Conservation (phyloP, 2,113 vertebrate genomes). For the Ginglymostoma cirratum region DNA sequence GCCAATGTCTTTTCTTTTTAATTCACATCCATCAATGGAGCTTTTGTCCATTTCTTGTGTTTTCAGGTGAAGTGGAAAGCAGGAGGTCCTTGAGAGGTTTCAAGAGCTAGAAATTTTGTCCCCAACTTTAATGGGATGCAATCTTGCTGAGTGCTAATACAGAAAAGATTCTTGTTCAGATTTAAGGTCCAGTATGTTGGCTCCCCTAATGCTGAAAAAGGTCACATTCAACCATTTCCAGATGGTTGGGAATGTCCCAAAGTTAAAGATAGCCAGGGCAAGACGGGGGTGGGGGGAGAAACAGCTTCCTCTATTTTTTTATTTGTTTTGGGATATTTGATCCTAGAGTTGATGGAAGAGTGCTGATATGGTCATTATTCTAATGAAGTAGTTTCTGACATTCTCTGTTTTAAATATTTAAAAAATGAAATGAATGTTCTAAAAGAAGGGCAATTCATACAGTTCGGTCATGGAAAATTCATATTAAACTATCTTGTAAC, state of each 20-base stretch:
- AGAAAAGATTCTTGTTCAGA: neutral
- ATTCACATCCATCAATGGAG: neutral
- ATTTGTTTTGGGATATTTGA: constrained; percentile 13
- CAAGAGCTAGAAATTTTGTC: neutral
- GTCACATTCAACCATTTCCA: constrained; percentile 26
- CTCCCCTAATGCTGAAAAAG: neutral
- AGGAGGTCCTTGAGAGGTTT: neutral
- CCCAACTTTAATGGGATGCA: neutral
- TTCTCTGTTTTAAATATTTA: neutral
- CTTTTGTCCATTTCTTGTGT: neutral
- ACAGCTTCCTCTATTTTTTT: neutral
- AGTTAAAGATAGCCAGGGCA: neutral
- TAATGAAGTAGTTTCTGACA: neutral
- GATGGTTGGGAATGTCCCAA: constrained; percentile 17
- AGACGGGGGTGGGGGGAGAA: neutral
- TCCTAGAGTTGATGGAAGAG: neutral
- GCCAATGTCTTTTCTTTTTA: neutral
- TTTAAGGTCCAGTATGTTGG: neutral
- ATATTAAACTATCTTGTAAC: neutral
- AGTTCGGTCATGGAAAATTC: neutral
- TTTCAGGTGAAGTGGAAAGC: neutral
- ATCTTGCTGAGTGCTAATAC: neutral
- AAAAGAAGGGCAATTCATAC: neutral
- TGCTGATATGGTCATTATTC: neutral
- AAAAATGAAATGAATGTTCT: neutral